Evolutionary conservation across 2,888 invertebrate species (phyloP), one percentile per base, ranked within the genome.

Genomic region (Ypsolopha scabrella): DNA sequence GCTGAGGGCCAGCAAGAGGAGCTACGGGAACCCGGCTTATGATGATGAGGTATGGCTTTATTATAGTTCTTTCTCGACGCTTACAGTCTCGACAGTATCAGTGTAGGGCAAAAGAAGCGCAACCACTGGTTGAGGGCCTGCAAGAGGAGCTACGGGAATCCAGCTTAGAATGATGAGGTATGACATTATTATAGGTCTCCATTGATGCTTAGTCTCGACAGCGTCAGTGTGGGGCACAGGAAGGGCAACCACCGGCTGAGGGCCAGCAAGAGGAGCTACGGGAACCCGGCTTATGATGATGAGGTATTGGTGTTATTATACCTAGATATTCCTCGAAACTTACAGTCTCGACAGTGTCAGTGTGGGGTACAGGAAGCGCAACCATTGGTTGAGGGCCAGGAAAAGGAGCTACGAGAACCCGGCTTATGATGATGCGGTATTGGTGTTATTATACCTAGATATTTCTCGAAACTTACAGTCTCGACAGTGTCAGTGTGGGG

Each of bases 271-370:
- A 86, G 95, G 54, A 95, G 95, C 50, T 96, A 95, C 67, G 95
- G 95, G 35, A 96, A 96, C 83, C 94, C 94, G 1, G 95, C 94
- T 1, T 96, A 95, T 70, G 95, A 95, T 71, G 96, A 96, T 80
- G 93, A 94, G 68, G 94, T 94, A 24, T 4, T 24, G 2, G 4
- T 24, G 24, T 24, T 24, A 2, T 24, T 24, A 3, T 24, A 24
- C n/a, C n/a, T 3, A 24, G 24, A 4, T 24, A 2, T 24, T 4
- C 4, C 24, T 24, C 24, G 24, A 24, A 2, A n/a, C n/a, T n/a
- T n/a, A 95, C 79, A 95, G 95, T 63, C 85, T 96, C 71, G 96
- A 96, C 80, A 96, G 94, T 70, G 93, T 95, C 34, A 95, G 96
- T 6, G 93, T 94, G 6, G 92, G 94, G 0, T 88, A 95, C 54